Conservation (phyloP, 1,140 invertebrate species). For the Arctopsyche grandis region DNA sequence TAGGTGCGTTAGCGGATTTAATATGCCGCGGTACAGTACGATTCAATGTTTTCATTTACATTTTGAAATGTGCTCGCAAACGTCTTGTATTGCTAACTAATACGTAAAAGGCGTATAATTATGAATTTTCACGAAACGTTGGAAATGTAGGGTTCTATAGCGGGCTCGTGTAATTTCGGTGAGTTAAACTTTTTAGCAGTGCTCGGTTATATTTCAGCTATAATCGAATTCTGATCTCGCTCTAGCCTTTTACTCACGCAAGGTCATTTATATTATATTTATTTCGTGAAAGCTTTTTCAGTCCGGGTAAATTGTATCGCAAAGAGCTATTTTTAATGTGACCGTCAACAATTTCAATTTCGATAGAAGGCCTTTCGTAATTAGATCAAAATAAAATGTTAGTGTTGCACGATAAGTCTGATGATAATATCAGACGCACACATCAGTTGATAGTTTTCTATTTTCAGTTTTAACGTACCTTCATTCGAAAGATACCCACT, state of each 20-base stretch:
- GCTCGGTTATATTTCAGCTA: conserved; percentile 2
- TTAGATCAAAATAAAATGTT: background rate
- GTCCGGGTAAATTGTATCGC: conserved; percentile 16
- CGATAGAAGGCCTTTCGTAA: background rate
- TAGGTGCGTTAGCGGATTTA: no score
- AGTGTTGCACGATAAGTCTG: background rate
- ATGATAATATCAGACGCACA: background rate
- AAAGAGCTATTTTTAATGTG: background rate
- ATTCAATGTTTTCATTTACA: background rate
- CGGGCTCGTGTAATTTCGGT: background rate
- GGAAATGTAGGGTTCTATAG: background rate
- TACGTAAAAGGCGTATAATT: background rate
- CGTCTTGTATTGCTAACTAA: background rate
- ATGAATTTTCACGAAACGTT: background rate
- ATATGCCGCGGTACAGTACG: no score
- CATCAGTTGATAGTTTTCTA: no score
- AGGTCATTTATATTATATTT: conserved; percentile 32
- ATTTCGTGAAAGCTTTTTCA: conserved; percentile 28
- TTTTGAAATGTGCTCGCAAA: no score
- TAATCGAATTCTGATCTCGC: conserved; percentile 24
- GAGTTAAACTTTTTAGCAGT: background rate
- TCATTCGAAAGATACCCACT: no score
- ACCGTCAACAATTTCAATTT: background rate
- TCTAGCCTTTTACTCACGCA: conserved; percentile 32
- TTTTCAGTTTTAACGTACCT: no score